Percentiles rank a stretch among this genome's conserved stretches.
These are phyloP conservation scores for Malurus elegans DNA, from an alignment of 2,113 vertebrate genomes.

Conservation along the genomic window DNA sequence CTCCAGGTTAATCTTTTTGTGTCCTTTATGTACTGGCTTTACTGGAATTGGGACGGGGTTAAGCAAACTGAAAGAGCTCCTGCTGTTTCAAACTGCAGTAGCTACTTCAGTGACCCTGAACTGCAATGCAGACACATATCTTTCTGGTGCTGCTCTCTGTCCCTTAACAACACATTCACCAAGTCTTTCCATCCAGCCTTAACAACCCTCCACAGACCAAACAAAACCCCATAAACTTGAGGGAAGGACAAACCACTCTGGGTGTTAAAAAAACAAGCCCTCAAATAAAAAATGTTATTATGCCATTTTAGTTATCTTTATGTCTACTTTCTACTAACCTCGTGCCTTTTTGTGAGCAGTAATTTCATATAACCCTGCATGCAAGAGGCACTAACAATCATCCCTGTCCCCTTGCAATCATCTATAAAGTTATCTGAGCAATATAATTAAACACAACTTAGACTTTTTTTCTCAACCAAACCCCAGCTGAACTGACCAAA, in stretches of 20 bases:
- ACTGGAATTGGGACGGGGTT: not conserved
- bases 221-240: not conserved
- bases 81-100: not conserved
- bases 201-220: not conserved
- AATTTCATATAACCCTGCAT: not conserved
- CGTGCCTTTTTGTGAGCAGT: not conserved
- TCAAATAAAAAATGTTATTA: not conserved
- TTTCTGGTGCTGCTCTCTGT: not conserved
- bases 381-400: not conserved
- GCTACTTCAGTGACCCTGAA: not conserved
- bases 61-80: not conserved
- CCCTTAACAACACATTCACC: not conserved
- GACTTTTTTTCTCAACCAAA: not conserved
- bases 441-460: not conserved
- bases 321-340: not conserved
- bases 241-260: not conserved
- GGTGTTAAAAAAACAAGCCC: not conserved
- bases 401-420: not conserved
- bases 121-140: not conserved
- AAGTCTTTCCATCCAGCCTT: not conserved
- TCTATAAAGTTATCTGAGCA: not conserved
- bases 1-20: not conserved
- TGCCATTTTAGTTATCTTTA: not conserved
- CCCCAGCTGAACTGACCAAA: not conserved
- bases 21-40: not conserved